phyloP scores from a whole-genome alignment of 2,113 vertebrate genomes.

The Bambusicola thoracicus region DNA sequence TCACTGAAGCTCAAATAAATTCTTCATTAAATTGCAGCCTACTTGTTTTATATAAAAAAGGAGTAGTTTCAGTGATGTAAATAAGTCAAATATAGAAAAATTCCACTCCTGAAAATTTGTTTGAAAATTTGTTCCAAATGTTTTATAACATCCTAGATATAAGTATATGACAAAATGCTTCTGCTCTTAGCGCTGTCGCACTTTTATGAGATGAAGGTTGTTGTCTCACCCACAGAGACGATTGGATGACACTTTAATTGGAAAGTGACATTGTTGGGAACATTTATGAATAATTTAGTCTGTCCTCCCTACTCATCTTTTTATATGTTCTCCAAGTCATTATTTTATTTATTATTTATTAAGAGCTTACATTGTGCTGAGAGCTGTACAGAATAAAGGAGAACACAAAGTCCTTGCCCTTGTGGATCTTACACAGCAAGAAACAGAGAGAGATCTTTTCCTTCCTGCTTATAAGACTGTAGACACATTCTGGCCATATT shows the following conservation, averaged over 20 bases:
- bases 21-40: neutral
- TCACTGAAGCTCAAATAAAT: neutral
- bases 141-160: slow-evolving; percentile 21
- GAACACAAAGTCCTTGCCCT: slow-evolving; percentile 27
- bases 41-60: neutral
- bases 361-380: slow-evolving; percentile 26
- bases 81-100: slow-evolving; percentile 6
- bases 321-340: slow-evolving; percentile 54
- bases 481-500: slow-evolving; percentile 5
- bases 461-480: neutral
- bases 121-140: neutral
- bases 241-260: slow-evolving; percentile 67
- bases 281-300: slow-evolving; percentile 67
- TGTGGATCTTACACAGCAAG: neutral
- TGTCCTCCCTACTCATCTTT: slow-evolving; percentile 53
- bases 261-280: slow-evolving; percentile 62
- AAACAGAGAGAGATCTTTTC: neutral
- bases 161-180: slow-evolving; percentile 53
- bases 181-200: slow-evolving; percentile 43
- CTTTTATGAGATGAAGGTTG: slow-evolving; percentile 59
- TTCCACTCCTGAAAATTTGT: neutral
- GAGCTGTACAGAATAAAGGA: slow-evolving; percentile 30
- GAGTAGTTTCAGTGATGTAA: neutral
- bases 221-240: slow-evolving; percentile 50
- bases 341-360: slow-evolving; percentile 73